phyloP scores from a whole-genome alignment of 2,888 invertebrate species.

The Volucella zonaria region DNA sequence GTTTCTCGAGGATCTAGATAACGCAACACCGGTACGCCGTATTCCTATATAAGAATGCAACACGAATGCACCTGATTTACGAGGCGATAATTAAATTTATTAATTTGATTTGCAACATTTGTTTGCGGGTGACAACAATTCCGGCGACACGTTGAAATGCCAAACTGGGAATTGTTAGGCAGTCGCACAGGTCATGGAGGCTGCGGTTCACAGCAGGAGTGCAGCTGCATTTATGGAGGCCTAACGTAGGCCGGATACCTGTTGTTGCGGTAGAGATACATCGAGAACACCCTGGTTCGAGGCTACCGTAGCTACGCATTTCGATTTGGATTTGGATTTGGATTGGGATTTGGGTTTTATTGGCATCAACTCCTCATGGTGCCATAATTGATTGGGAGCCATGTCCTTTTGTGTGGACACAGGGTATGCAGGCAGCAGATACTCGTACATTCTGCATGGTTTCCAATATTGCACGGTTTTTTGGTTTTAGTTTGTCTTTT shows the following conservation, averaged over 20 bases:
- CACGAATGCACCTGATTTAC: slow-evolving; percentile 65
- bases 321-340: slow-evolving; percentile 13
- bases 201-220: slow-evolving; percentile 52
- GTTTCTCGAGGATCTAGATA: slow-evolving; percentile 51
- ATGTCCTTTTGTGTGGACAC: slow-evolving; percentile 57
- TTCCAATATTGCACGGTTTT: slow-evolving; percentile 53
- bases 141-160: slow-evolving; percentile 24
- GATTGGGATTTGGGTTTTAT: slow-evolving; percentile 61
- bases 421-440: slow-evolving; percentile 38
- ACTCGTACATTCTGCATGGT: not conserved
- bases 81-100: slow-evolving; percentile 75
- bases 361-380: slow-evolving; percentile 49
- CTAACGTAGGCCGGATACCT: slow-evolving; percentile 30
- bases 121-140: slow-evolving; percentile 59
- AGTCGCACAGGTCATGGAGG: slow-evolving; percentile 17
- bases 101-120: slow-evolving; percentile 72
- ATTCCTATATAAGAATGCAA: not conserved
- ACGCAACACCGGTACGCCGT: slow-evolving; percentile 10
- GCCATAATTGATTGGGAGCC: slow-evolving; percentile 70
- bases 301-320: slow-evolving; percentile 62
- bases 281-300: slow-evolving; percentile 56
- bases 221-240: slow-evolving; percentile 49
- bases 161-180: slow-evolving; percentile 28
- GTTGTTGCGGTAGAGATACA: slow-evolving; percentile 36
- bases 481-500: not conserved